These are phyloP conservation scores for Temnothorax curvispinosus DNA, from an alignment of 1,140 invertebrate genomes.

Conservation along the genomic window DNA sequence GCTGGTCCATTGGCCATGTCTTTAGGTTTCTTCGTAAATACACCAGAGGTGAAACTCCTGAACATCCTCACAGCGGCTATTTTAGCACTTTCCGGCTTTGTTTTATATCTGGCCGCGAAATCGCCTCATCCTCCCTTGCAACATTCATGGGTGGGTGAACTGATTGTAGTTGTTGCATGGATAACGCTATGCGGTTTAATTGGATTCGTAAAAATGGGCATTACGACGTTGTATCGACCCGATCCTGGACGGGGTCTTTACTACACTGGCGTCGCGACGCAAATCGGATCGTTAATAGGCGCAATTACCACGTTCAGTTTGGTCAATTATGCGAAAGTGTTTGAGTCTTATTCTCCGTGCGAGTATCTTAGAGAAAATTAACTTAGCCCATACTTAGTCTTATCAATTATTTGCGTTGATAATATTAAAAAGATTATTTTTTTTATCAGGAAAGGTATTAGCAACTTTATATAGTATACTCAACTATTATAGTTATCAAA, in stretches of 20 bases:
- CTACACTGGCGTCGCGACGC: constrained; percentile 92
- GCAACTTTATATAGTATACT: neutral
- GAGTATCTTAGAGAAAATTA: constrained; percentile 55
- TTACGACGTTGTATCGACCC: constrained; percentile 89
- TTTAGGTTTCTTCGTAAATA: constrained; percentile 90
- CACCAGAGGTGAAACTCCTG: constrained; percentile 87
- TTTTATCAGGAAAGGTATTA: neutral
- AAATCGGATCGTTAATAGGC: constrained; percentile 92
- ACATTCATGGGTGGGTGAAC: constrained; percentile 86
- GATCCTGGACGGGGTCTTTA: constrained; percentile 88
- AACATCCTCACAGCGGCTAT: constrained; percentile 86
- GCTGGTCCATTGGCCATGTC: constrained; percentile 94
- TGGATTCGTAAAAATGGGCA: constrained; percentile 93
- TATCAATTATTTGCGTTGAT: neutral
- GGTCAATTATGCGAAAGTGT: constrained; percentile 90
- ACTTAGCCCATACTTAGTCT: constrained; percentile 18
- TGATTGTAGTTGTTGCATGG: constrained; percentile 90
- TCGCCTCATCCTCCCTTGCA: constrained; percentile 92
- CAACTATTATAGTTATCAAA: neutral
- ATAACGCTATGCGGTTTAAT: constrained; percentile 89
- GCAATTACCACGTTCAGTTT: constrained; percentile 91
- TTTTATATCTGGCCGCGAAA: constrained; percentile 89
- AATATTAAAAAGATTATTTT: neutral
- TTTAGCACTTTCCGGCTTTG: constrained; percentile 87
- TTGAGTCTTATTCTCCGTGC: constrained; percentile 84